Percentiles rank a stretch among this genome's conserved stretches.
Conservation (phyloP, 2,113 vertebrate genomes). For the Asarcornis scutulata region DNA sequence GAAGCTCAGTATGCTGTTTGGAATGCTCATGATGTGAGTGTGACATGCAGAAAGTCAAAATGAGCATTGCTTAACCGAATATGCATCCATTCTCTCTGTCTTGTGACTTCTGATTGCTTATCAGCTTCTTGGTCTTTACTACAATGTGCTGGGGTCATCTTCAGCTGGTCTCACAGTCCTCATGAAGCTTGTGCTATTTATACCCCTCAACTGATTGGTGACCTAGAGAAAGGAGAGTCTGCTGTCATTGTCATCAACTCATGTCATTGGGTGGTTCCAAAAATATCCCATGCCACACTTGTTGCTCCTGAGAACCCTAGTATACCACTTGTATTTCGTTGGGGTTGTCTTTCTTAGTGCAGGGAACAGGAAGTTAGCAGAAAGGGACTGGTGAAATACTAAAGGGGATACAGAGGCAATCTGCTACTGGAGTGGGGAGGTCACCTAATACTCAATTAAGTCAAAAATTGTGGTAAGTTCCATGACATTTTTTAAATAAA, state of each 20-base stretch:
- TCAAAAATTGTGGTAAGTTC: not conserved
- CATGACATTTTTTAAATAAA: not conserved
- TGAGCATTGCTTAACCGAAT: rapidly evolving
- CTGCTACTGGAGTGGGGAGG: not conserved
- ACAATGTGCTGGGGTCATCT: not conserved
- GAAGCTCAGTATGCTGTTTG: not conserved
- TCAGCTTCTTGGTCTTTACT: not conserved
- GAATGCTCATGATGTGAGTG: not conserved
- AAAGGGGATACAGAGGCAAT: not conserved
- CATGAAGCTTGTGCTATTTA: not conserved
- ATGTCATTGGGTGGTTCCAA: not conserved
- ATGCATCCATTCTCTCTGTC: not conserved
- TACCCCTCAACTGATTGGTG: not conserved
- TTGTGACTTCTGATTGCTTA: not conserved
- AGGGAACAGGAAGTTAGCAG: not conserved
- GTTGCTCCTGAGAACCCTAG: not conserved
- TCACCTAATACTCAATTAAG: not conserved
- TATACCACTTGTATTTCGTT: not conserved
- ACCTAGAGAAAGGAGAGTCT: not conserved
- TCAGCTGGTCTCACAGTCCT: not conserved
- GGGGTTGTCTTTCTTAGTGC: not conserved
- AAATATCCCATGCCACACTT: not conserved
- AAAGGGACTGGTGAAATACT: not conserved
- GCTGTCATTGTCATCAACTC: not conserved
- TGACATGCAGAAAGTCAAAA: not conserved